Percentiles rank a stretch among this genome's conserved stretches.
These are phyloP conservation scores for Peromyscus nudipes DNA, from an alignment of 2,797 vertebrate species.

Conservation along the genomic window DNA sequence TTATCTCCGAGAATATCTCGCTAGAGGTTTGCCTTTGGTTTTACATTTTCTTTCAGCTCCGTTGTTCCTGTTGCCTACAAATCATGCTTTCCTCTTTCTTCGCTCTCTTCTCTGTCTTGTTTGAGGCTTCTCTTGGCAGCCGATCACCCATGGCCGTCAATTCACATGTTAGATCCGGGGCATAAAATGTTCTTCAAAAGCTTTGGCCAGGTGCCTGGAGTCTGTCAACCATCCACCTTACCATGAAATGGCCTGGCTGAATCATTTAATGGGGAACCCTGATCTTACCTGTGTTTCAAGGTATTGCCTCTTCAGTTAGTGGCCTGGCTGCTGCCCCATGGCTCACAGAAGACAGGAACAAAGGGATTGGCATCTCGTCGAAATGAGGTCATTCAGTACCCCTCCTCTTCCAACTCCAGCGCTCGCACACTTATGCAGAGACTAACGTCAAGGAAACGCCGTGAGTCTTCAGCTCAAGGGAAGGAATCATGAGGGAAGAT, in stretches of 20 bases:
- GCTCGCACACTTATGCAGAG: background rate
- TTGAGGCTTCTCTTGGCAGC: background rate
- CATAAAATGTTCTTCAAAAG: slow-evolving; percentile 61
- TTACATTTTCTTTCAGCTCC: background rate
- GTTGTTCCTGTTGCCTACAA: background rate
- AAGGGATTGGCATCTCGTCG: no score
- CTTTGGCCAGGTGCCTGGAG: background rate
- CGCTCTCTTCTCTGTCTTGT: background rate
- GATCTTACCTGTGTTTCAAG: background rate
- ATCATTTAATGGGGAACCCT: background rate
- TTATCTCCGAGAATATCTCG: background rate
- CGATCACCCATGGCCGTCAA: background rate
- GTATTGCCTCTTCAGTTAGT: background rate
- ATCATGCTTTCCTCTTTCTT: background rate
- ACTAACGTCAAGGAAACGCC: background rate
- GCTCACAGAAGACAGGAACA: background rate
- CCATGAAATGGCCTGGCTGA: background rate
- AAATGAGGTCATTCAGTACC: background rate
- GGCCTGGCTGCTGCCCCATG: background rate
- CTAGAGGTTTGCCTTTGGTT: background rate
- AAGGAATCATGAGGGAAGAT: background rate
- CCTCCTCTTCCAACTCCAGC: background rate
- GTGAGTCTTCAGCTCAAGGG: background rate
- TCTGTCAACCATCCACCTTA: background rate
- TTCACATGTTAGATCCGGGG: background rate